Conservation (phyloP, 2,888 invertebrate species). For the Pachycephus smyrnensis region DNA sequence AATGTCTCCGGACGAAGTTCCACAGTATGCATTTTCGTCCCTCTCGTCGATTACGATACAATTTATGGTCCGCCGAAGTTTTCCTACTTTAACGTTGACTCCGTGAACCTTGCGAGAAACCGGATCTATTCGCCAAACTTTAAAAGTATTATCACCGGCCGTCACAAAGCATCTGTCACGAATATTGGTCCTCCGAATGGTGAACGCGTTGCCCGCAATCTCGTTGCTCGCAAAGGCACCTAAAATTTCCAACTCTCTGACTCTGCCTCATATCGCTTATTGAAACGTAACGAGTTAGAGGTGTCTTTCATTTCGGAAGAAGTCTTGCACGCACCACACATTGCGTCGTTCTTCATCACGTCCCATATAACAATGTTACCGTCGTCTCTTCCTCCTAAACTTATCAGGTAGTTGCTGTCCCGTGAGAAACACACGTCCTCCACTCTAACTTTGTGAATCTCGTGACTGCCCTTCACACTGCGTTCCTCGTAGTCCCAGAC, state of each 20-base stretch:
- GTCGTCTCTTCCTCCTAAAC: constrained; percentile 91
- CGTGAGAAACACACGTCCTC: constrained; percentile 87
- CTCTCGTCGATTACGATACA: constrained; percentile 78
- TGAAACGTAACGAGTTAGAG: neutral
- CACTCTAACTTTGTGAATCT: constrained; percentile 89
- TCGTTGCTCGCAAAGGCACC: constrained; percentile 72
- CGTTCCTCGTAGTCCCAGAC: constrained; percentile 86
- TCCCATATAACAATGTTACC: constrained; percentile 90
- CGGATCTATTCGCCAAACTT: constrained; percentile 81
- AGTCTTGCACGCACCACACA: constrained; percentile 64
- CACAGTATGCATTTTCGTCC: constrained; percentile 84
- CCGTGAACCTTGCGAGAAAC: constrained; percentile 78
- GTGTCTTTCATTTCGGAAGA: too few relatives aligned
- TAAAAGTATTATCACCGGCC: constrained; percentile 79
- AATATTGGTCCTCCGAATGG: constrained; percentile 70
- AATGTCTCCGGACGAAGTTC: constrained; percentile 86
- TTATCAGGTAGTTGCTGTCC: constrained; percentile 84
- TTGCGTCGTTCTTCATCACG: constrained; percentile 70
- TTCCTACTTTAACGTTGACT: constrained; percentile 82
- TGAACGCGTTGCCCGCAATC: constrained; percentile 79
- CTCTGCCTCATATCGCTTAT: neutral
- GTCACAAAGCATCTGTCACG: constrained; percentile 78
- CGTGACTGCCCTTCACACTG: constrained; percentile 76
- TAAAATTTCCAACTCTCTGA: constrained; percentile 24
- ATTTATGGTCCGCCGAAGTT: constrained; percentile 80